Base-by-base conservation (phyloP, 2,797 vertebrate genomes). In the Balearica regulorum region DNA sequence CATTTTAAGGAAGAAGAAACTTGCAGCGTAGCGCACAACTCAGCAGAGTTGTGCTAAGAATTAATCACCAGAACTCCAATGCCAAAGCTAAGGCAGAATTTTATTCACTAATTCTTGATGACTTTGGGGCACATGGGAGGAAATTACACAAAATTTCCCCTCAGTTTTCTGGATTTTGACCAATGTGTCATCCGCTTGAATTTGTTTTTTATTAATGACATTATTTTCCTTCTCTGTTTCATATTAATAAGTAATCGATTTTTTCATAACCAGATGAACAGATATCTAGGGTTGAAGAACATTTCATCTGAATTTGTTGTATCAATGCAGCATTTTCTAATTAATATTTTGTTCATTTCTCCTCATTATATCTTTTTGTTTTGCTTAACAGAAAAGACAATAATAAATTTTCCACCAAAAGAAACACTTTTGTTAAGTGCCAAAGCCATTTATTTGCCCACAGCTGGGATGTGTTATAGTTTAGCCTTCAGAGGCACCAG, bases 391-490 rank as follows among this genome's bases (percentile, higher is more conserved):
- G n/a, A 79, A 83, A 82, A 54, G 10, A 60, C 62, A 94, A 28
- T 83, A 86, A 86, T 70, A 88, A 60, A 70, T 93, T 94, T 95
- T 91, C 91, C 69, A 76, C 90, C 37, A 71, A 69, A 55, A 54
- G 5, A 89, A 94, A 51, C 24, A 19, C 53, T 87, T 91, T 85
- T 94, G 71, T 53, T 54, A 69, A 70, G 65, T 81, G 92, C 91
- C 91, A 97, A 93, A 96, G 62, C 39, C 61, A 84, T 96, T 93
- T 94, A 94, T 91, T 96, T 96, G 70, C 39, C 83, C 49, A 57
- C 90, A 94, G 76, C 87, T 96, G 94, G 83, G 76, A 65, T 84
- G 46, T 83, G 46, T 82, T 92, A 22, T 9, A 73, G 66, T 83
- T 85, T 90, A 94, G 62, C 89, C 60, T 71, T 92, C 90, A 55